Evolutionary conservation across 2,888 invertebrate species (phyloP), one percentile per base, ranked within the genome.

Genomic region (Desoria tigrina): DNA sequence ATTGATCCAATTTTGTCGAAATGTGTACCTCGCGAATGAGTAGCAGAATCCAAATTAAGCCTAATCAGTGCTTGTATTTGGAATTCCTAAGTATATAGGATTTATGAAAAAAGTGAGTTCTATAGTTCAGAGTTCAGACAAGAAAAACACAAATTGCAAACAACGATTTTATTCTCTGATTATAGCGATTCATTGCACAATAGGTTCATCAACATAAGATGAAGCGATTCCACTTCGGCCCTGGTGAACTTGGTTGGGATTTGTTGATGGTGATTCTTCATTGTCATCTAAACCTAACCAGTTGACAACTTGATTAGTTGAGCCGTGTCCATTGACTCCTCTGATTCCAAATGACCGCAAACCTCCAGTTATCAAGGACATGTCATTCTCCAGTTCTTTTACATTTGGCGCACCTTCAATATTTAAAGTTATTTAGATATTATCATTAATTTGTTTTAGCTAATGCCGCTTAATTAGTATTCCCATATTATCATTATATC

Each of bases 351-450:
- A 54, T 26, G 66, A 57, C 37, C 70, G 54, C 60, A 70, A 60
- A 27, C 84, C 86, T 1, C 92, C 92, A 45, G 87, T 88, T 26
- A 92, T 83, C 37, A 92, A 83, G 77, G 91, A 92, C 0, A 92
- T 84, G 79, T 92, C 91, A 23, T 84, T 65, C 50, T 67, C 62
- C 21, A 62, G 28, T 53, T 67, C 49, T 62, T 57, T 64, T 23
- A 70, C 66, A 24, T 61, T 59, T 32, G 70, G 70, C 23, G 49
- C 49, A 28, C 63, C 69, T 54, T 55, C 42, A 60, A n/a, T n/a
- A n/a, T n/a, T n/a, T n/a, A 64, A 57, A 64, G 27, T 24, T 26
- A 56, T 21, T 59, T 23, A 42, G 11, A 58, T 39, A 51, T 26
- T 28, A 57, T 45, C 18, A 45, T 51, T 24, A 57, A 21, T 39